A percentile compares a stretch with the other conserved stretches of the same genome.
phyloP scores from a whole-genome alignment of 2,113 vertebrate genomes.

The Rynchops niger region DNA sequence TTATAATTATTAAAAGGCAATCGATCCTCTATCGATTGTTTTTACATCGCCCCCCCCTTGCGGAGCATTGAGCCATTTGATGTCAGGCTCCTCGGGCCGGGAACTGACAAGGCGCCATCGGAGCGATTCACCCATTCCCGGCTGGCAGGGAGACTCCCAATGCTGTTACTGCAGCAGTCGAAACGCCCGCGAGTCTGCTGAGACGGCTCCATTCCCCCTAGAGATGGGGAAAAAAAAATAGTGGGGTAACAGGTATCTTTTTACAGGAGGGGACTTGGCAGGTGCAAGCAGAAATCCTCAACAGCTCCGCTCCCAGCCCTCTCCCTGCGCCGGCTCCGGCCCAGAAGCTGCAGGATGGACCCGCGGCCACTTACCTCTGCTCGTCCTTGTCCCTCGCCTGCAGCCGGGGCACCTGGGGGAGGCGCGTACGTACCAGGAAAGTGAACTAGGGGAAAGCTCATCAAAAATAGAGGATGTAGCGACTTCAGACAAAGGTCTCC shows the following conservation, averaged over 20 bases:
- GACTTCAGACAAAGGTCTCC: background rate
- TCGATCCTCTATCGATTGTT: background rate
- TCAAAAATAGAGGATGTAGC: background rate
- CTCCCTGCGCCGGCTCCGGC: background rate
- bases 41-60: background rate
- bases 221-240: background rate
- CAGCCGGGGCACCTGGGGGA: background rate
- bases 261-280: background rate
- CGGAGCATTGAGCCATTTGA: accelerated
- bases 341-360: background rate
- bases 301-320: background rate
- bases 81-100: accelerated
- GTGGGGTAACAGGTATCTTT: background rate
- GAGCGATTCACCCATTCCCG: background rate
- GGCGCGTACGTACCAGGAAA: accelerated
- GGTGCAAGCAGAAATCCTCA: background rate
- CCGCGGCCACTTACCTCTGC: accelerated
- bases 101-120: background rate
- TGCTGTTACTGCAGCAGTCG: background rate
- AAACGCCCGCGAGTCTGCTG: background rate
- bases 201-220: background rate
- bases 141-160: accelerated
- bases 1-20: background rate
- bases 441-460: accelerated
- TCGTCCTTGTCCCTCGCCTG: accelerated